Conservation (phyloP, 2,797 vertebrate genomes). For the Octomys mimax region DNA sequence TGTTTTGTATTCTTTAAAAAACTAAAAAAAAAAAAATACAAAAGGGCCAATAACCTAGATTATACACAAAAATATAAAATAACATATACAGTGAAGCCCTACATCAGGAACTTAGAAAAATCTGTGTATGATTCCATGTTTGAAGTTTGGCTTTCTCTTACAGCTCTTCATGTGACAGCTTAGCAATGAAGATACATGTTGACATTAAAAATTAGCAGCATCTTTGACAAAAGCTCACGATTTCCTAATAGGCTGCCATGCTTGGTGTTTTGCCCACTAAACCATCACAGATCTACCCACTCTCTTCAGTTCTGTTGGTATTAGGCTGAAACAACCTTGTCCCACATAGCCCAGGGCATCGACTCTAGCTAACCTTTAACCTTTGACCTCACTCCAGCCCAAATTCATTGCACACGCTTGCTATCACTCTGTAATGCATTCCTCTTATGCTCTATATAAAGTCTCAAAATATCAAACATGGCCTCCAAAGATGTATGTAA, state of each 20-base stretch:
- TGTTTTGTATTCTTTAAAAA: too few species aligned
- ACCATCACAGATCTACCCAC: not conserved
- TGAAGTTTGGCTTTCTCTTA: not conserved
- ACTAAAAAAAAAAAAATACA: too few species aligned
- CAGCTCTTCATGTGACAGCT: not conserved
- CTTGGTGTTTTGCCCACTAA: not conserved
- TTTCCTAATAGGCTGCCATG: not conserved
- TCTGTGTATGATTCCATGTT: not conserved
- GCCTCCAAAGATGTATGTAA: not conserved
- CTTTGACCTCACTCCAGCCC: not conserved
- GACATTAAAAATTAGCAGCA: not conserved
- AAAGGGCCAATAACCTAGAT: too few species aligned
- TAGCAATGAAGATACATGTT: not conserved
- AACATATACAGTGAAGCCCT: not conserved
- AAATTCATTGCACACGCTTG: not conserved
- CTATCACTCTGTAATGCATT: not conserved
- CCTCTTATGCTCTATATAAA: not conserved
- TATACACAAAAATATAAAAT: too few species aligned
- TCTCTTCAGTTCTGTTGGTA: not conserved
- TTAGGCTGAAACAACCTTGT: too few species aligned
- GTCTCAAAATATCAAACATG: not conserved
- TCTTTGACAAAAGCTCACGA: not conserved
- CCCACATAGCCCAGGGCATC: not conserved
- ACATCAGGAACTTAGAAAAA: not conserved
- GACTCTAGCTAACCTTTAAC: not conserved